Percentiles rank a stretch among this genome's conserved stretches.
phyloP scores from a whole-genome alignment of 1,140 invertebrate genomes.

The Vollenhovia emeryi region DNA sequence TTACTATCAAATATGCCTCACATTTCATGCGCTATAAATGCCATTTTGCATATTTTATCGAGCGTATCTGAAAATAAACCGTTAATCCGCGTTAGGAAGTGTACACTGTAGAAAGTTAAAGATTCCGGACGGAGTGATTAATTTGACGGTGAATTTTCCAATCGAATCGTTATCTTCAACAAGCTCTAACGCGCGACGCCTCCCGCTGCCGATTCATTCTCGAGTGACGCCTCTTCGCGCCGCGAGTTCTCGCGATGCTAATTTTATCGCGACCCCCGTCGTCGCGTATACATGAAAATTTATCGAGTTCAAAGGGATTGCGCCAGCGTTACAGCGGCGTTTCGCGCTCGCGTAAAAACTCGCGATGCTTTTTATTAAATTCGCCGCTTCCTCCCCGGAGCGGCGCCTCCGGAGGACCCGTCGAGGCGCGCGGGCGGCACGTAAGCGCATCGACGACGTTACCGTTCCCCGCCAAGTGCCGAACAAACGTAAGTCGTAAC shows the following conservation, averaged over 20 bases:
- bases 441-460: neutral
- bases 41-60: neutral
- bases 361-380: constrained; percentile 53
- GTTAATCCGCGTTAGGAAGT: neutral
- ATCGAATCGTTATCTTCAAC: neutral
- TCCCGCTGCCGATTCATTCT: neutral
- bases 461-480: constrained; percentile 39
- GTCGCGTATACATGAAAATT: constrained; percentile 34
- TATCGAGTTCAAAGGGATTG: constrained; percentile 34
- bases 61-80: neutral
- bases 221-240: neutral
- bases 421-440: neutral
- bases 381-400: constrained; percentile 27
- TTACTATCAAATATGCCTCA: neutral
- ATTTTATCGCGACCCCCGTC: constrained; percentile 21
- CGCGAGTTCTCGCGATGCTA: neutral
- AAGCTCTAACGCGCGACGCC: neutral
- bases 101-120: neutral
- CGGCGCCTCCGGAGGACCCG: constrained; percentile 12
- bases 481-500: constrained; percentile 52
- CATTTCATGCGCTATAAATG: neutral
- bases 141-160: neutral
- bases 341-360: constrained; percentile 45
- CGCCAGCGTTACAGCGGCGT: constrained; percentile 18
- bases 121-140: neutral